Conservation (phyloP, 2,113 vertebrate genomes). For the Struthio camelus region DNA sequence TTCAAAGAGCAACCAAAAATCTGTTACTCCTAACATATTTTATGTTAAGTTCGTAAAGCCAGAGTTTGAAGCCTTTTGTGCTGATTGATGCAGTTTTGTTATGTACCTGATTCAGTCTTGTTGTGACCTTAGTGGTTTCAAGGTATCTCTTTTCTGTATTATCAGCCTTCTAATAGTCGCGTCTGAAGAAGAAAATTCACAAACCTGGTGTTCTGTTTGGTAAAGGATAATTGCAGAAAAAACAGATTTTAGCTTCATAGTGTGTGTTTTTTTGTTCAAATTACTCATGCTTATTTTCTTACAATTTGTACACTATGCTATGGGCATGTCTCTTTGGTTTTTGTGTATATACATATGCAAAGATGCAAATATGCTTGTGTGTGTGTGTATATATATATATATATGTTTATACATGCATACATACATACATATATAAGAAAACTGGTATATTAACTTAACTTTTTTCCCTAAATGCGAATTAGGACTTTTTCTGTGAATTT, state of each 20-base stretch:
- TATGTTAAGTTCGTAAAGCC: neutral
- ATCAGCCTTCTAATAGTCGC: neutral
- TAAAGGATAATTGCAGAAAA: neutral
- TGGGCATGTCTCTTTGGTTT: neutral
- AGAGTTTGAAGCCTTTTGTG: neutral
- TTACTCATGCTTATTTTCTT: neutral
- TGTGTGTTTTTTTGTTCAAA: neutral
- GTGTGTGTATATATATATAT: neutral
- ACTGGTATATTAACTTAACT: neutral
- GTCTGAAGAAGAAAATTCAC: neutral
- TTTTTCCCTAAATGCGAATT: constrained; percentile 6
- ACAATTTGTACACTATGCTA: neutral
- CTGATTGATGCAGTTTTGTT: neutral
- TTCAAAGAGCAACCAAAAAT: neutral
- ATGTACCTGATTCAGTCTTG: neutral
- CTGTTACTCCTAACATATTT: neutral
- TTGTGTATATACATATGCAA: neutral
- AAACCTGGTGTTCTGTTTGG: neutral
- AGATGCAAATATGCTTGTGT: neutral
- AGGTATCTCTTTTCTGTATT: neutral
- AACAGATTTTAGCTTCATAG: neutral
- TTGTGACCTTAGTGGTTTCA: neutral
- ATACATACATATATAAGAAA: neutral
- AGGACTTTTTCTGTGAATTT: constrained; percentile 99
- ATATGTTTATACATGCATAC: neutral